Base-by-base conservation (phyloP, 2,888 invertebrate species). In the Melieria omissa region DNA sequence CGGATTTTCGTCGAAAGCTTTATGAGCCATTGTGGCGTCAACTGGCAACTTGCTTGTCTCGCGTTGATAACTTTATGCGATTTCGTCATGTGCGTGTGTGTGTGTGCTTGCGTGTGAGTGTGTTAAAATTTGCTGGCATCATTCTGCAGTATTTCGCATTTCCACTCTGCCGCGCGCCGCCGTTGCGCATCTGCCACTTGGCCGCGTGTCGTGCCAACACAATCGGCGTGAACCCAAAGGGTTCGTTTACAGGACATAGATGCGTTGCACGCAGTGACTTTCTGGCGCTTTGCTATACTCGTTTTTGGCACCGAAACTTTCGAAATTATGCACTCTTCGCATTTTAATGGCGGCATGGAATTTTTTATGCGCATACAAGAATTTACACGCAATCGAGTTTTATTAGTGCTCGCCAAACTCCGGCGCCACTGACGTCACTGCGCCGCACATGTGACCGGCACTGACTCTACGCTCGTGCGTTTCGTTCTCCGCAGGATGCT, bases 401-500 rank as follows among this genome's bases (percentile, higher is more conserved):
- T 81, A 82, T 83, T 81, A 66, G 65, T 65, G 62, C 57, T n/a
- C 62, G 29, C 16, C 54, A 49, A 63, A 57, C 57, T 44, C 6
- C 57, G 44, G 58, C 64, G 29, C 64, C 65, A 57, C 29, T 64
- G 62, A 69, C 55, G 69, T 63, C 63, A 63, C 61, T 67, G 60
- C 61, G 61, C 44, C 7, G 49, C 44, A 41, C 41, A 3, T 61
- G 67, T 29, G 29, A 3, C 29, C 29, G 29, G 29, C 29, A 29
- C 29, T 29, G 29, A 29, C 29, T 29, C 29, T 3, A 29, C 29
- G 29, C 29, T 29, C 29, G 29, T 3, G 29, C 29, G 29, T 29
- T 29, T 3, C 29, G 29, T 29, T 29, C 29, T 29, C 29, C 44
- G 10, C 77, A 91, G 91, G n/a, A 77, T 89, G 63, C 85, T 91